Conservation (phyloP, 2,797 vertebrate species). For the Bucorvus abyssinicus region DNA sequence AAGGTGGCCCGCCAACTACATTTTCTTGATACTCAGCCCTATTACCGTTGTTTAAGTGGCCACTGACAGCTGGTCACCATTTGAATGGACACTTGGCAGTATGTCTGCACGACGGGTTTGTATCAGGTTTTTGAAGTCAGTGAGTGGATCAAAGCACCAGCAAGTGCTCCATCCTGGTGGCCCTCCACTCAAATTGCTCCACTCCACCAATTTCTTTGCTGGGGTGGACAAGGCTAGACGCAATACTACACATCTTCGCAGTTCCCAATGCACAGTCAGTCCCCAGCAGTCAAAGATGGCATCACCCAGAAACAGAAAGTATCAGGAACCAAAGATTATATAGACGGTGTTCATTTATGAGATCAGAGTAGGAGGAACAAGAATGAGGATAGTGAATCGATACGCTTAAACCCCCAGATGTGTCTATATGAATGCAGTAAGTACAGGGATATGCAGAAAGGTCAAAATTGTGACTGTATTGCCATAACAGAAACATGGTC, state of each 20-base stretch:
- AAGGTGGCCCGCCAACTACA: not conserved
- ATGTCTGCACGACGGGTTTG: rapidly evolving
- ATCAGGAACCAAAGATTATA: not conserved
- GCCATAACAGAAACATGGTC: not conserved
- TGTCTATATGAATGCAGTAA: not conserved
- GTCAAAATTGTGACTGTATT: not conserved
- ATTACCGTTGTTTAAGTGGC: not conserved
- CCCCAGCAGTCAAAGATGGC: not conserved
- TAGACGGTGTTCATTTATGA: not conserved
- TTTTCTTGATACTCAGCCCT: not conserved
- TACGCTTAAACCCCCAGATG: not conserved
- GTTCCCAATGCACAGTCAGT: not conserved
- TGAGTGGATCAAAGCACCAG: not conserved
- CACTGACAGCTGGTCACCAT: not conserved
- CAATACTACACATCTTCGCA: not conserved
- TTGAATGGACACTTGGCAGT: not conserved
- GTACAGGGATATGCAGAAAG: not conserved
- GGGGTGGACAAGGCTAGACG: not conserved
- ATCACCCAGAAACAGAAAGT: not conserved
- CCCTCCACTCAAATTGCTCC: not conserved
- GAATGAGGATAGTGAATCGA: not conserved
- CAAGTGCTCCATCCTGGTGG: not conserved
- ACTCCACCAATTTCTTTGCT: not conserved
- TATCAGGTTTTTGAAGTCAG: not conserved
- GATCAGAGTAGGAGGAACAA: not conserved